Evolutionary conservation across 2,113 vertebrate species (phyloP).

Genomic region (Noctilio leporinus): DNA sequence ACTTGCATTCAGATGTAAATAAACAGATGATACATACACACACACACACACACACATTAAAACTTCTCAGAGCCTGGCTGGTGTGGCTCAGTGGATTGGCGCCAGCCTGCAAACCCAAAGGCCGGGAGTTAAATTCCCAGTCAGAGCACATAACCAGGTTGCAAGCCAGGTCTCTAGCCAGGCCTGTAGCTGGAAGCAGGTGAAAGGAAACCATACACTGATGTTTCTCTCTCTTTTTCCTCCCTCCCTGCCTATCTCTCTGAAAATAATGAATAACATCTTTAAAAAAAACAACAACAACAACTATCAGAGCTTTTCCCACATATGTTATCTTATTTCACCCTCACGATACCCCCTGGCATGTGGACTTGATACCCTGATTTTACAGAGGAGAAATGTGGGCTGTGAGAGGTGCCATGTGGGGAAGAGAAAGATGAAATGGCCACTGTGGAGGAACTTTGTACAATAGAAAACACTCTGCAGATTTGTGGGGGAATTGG

Average conservation of each 20-base stretch:
- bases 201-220: too few species aligned
- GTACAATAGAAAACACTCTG: background rate
- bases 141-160: too few species aligned
- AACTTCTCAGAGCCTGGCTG: background rate
- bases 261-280: too few species aligned
- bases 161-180: too few species aligned
- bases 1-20: background rate
- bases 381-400: background rate
- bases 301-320: background rate
- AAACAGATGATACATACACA: background rate
- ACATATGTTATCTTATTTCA: background rate
- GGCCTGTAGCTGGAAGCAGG: too few species aligned
- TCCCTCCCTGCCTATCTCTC: too few species aligned
- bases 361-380: background rate
- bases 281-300: too few species aligned
- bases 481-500: background rate
- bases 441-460: background rate
- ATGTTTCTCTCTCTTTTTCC: too few species aligned
- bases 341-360: background rate
- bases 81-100: too few species aligned
- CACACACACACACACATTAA: background rate
- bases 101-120: too few species aligned
- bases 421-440: background rate
- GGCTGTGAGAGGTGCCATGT: background rate
- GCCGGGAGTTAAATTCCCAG: too few species aligned